Evolutionary conservation across 2,888 invertebrate genomes (phyloP).

Genomic region (Stratiomys singularior): DNA sequence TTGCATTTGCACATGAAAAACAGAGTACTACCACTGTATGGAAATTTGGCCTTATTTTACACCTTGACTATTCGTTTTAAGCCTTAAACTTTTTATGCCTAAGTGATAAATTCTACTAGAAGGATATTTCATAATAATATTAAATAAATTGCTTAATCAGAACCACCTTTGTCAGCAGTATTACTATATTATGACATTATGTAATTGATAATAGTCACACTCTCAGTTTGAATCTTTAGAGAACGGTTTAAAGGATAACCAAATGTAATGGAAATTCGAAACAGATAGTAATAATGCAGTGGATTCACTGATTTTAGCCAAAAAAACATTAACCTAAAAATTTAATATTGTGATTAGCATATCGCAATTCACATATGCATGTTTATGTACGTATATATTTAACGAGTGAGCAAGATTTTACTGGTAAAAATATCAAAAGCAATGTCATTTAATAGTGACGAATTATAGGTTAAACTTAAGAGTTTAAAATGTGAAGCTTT

Average conservation of each 20-base stretch:
- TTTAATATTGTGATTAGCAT: slow-evolving; percentile 36
- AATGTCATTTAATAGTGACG: slow-evolving; percentile 6
- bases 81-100: background rate
- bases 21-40: background rate
- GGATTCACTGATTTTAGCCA: no score
- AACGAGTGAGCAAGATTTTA: slow-evolving; percentile 21
- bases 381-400: background rate
- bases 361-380: slow-evolving; percentile 15
- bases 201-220: background rate
- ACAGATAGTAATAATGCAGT: no score
- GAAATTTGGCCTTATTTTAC: slow-evolving; percentile 37
- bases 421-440: slow-evolving; percentile 10
- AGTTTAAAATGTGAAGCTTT: slow-evolving; percentile 24
- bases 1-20: slow-evolving; percentile 37
- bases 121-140: background rate
- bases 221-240: slow-evolving; percentile 5
- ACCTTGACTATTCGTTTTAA: slow-evolving; percentile 13
- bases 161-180: slow-evolving; percentile 20
- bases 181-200: background rate
- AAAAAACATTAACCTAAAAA: background rate
- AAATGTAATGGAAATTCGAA: background rate
- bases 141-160: background rate
- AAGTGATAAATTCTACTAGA: background rate
- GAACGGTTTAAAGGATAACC: background rate
- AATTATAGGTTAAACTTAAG: background rate